Evolutionary conservation across 2,888 invertebrate species (phyloP).

Genomic region (Perithous albicinctus): DNA sequence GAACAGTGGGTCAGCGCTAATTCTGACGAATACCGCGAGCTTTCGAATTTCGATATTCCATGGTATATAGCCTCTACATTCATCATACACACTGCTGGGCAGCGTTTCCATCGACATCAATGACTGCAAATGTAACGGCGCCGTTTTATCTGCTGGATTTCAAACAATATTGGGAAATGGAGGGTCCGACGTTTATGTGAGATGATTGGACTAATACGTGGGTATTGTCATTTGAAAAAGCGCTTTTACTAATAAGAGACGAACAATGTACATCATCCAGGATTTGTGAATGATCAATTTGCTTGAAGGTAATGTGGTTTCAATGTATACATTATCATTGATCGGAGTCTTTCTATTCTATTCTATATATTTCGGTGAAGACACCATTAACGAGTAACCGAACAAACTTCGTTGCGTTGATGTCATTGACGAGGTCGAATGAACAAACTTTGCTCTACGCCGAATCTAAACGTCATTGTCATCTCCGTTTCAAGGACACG

Average conservation of each 20-base stretch:
- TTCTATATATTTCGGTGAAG: too few species aligned
- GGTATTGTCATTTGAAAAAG: neutral
- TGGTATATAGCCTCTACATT: neutral
- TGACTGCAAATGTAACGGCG: constrained; percentile 18
- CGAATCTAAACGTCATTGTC: neutral
- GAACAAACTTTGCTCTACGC: constrained; percentile 1
- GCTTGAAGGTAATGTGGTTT: neutral
- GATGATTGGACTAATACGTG: constrained; percentile 15
- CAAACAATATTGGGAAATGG: neutral
- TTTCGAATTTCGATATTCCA: constrained; percentile 36
- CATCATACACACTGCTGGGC: neutral
- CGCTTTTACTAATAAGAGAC: neutral
- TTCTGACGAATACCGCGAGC: constrained; percentile 38
- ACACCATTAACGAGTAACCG: neutral
- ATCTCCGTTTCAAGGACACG: neutral
- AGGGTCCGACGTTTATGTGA: constrained; percentile 15
- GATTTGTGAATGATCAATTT: neutral
- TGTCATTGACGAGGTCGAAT: neutral
- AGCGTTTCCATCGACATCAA: neutral
- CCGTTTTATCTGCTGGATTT: constrained; percentile 30
- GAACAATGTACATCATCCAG: neutral
- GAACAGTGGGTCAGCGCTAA: constrained; percentile 44
- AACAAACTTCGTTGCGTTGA: neutral
- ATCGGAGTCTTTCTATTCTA: neutral
- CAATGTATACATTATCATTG: neutral